Base-by-base conservation (phyloP, 2,113 vertebrate genomes). In the Aegotheles bennettii region DNA sequence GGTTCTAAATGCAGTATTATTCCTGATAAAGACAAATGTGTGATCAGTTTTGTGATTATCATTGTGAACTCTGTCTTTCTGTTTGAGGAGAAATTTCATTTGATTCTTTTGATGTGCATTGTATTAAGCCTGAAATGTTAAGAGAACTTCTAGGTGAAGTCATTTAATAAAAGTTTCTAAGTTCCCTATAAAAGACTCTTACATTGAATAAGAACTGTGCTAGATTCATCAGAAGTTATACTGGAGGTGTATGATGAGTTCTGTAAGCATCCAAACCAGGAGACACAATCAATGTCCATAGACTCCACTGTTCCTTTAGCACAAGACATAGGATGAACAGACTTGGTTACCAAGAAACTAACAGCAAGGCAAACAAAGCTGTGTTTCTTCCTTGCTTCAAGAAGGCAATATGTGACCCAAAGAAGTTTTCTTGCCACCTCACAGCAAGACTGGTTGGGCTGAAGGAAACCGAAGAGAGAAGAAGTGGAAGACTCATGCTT, bases 341-440 rank as follows among this genome's bases (percentile, higher is more conserved):
- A 26, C 36, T 45, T 64, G 28, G 51, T 51, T n/a, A 23, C n/a
- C 17, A 8, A 61, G 42, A 48, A 48, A 33, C 28, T 24, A 71
- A 43, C 26, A 56, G 10, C 31, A 42, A 56, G 31, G 10, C 1
- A 1, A 56, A 28, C 10, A 36, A 61, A 11, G 14, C 9, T 67
- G 38, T 59, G 28, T 28, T 65, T 17, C 28, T 73, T 45, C n/a
- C 11, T 23, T 11, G 5, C 26, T 91, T 11, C 16, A 47, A 73
- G 43, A 59, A 65, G 10, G 24, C 23, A 45, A 4, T 1, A 0
- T 45, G 59, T 0, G 1, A 35, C n/a, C 60, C 2, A 1, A 15
- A 54, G 25, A 67, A 84, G 10, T 0, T 68, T 56, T 38, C 56
- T 43, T 48, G 63, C 31, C 56, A 29, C 18, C 11, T 63, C 2